Evolutionary conservation across 2,888 invertebrate species (phyloP).

Genomic region (Mactromeris polynyma): DNA sequence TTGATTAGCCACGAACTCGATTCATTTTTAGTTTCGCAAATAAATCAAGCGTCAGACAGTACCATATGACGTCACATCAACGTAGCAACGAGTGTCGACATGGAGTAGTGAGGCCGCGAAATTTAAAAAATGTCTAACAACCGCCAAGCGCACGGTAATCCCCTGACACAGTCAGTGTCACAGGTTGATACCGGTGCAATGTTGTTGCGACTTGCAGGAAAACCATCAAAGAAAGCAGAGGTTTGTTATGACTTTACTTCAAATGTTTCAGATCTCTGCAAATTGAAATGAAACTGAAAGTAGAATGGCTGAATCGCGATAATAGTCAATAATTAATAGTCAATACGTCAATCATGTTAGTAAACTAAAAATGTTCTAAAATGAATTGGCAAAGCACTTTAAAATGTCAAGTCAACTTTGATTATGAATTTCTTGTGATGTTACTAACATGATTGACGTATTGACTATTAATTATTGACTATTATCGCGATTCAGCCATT

Average conservation of each 20-base stretch:
- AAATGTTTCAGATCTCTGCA: neutral
- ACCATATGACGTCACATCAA: neutral
- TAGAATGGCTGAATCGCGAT: too few species aligned
- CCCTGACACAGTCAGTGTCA: neutral
- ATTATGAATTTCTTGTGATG: too few species aligned
- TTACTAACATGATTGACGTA: too few species aligned
- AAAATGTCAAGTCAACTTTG: too few species aligned
- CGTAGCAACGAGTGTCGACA: neutral
- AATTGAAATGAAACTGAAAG: neutral
- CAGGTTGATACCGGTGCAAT: slow-evolving; percentile 46
- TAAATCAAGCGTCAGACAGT: neutral
- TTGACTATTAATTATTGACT: too few species aligned
- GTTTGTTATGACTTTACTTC: neutral
- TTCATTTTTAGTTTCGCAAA: neutral
- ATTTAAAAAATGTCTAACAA: slow-evolving; percentile 1
- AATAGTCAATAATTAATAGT: too few species aligned
- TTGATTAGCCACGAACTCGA: neutral
- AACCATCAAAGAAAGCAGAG: slow-evolving; percentile 21
- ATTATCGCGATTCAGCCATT: too few species aligned
- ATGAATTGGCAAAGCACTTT: too few species aligned
- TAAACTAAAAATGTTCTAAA: too few species aligned
- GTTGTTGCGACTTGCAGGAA: slow-evolving; percentile 57
- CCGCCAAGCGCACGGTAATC: neutral
- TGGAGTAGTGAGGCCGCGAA: neutral
- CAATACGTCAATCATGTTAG: too few species aligned